Evolutionary conservation across 2,113 vertebrate species (phyloP), one percentile per base, ranked within the genome.

Genomic region (Cercocebus atys): DNA sequence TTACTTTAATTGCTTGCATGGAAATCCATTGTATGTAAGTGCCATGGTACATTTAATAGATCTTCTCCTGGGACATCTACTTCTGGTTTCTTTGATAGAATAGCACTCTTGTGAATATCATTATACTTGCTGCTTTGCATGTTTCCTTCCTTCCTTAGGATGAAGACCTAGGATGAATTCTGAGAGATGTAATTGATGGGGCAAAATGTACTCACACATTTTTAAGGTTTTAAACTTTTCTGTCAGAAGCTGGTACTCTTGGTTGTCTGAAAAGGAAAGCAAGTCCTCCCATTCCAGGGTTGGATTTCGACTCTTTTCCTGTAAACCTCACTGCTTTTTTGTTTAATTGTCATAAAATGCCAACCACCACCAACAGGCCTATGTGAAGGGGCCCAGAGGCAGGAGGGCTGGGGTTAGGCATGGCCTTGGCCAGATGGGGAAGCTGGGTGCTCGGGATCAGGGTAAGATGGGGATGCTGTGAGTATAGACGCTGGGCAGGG

Each of bases 111-210:
- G 8, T 18, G 23, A 78, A 83, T 83, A 35, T 59, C 80, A 47
- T 88, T 25, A 11, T 16, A 13, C 45, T 57, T 47, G 27, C 59
- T 64, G 80, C 78, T 68, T 78, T 23, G 70, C 6, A 13, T 35
- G n/a, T 85, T 73, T 66, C 22, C 55, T 43, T 78, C n/a, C 57
- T 61, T 86, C 83, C 82, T 32, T 20, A 38, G 61, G 55, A 50
- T 87, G 68, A 92, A 86, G 47, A 50, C 47, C 47, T 25, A 38
- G 61, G 40, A 50, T 87, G 68, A 92, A 82, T 57, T 78, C 72
- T 75, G n/a, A 82, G 70, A 80, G 11, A 23, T 8, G 3, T 38
- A 17, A 87, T 22, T 30, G n/a, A 38, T 43, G 5, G 18, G 79
- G 2, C 50, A 83, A 64, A 30, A 59, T 13, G 1, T 7, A 4